Percentiles rank a stretch among this genome's conserved stretches.
phyloP scores from a whole-genome alignment of 2,797 vertebrate genomes.

The Acrocephalus scirpaceus region DNA sequence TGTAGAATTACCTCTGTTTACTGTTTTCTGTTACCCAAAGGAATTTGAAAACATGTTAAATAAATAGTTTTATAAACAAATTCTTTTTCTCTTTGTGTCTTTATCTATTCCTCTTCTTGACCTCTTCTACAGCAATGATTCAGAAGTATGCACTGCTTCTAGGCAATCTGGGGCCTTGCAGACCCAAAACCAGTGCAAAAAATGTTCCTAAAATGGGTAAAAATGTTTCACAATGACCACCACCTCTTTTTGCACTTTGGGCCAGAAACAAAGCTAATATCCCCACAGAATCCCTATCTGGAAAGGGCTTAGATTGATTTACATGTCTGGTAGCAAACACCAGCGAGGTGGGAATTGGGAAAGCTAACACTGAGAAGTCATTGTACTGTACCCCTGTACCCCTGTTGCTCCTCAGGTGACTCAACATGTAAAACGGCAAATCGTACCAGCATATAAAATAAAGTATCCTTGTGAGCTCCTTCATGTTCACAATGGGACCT shows the following conservation, averaged over 20 bases:
- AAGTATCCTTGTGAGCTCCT: neutral
- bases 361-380: neutral
- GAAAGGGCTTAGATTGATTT: neutral
- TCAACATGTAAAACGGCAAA: neutral
- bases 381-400: too few relatives aligned
- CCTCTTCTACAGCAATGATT: neutral
- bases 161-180: neutral
- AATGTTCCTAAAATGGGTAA: neutral
- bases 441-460: neutral
- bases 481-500: neutral
- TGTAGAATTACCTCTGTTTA: neutral
- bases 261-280: neutral
- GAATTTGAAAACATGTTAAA: neutral
- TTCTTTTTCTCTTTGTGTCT: neutral
- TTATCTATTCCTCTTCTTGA: neutral
- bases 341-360: fast-evolving
- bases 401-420: neutral
- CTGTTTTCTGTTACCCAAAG: neutral
- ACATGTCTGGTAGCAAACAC: neutral
- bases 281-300: neutral
- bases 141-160: neutral
- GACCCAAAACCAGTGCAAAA: neutral
- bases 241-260: neutral
- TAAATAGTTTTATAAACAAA: neutral
- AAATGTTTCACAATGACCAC: neutral